Conservation (phyloP, 2,888 invertebrate species). For the Cheilosia soror region DNA sequence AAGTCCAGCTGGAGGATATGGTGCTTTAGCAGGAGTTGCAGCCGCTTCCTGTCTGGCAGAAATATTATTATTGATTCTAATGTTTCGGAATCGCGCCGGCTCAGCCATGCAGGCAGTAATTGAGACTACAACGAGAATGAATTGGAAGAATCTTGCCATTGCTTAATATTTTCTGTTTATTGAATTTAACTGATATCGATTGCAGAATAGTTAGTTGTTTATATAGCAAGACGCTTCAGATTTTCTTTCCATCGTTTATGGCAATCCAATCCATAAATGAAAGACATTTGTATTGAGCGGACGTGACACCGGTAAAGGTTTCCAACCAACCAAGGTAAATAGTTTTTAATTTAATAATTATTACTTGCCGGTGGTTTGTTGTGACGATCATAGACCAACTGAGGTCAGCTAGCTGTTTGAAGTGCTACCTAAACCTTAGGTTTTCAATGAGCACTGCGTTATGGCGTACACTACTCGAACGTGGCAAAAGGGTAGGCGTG, state of each 20-base stretch:
- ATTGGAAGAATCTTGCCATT: slow-evolving; percentile 51
- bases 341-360: slow-evolving; percentile 57
- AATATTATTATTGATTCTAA: neutral
- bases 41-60: slow-evolving; percentile 48
- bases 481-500: too few relatives aligned
- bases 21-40: slow-evolving; percentile 47
- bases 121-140: slow-evolving; percentile 31
- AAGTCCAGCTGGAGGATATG: slow-evolving; percentile 61
- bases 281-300: slow-evolving; percentile 52
- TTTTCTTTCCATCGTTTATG: slow-evolving; percentile 52
- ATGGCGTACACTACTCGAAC: neutral
- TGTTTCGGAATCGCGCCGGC: slow-evolving; percentile 31
- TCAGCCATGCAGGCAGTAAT: slow-evolving; percentile 39
- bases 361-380: slow-evolving; percentile 19
- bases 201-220: slow-evolving; percentile 46
- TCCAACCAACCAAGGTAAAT: slow-evolving; percentile 9
- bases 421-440: neutral
- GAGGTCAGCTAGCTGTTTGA: slow-evolving; percentile 37
- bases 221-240: slow-evolving; percentile 45
- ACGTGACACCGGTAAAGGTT: slow-evolving; percentile 62
- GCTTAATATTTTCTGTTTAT: slow-evolving; percentile 8
- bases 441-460: neutral
- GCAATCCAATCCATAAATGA: slow-evolving; percentile 54
- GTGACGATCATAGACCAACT: slow-evolving; percentile 3
- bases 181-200: slow-evolving; percentile 59